phyloP scores from a whole-genome alignment of 1,140 invertebrate species.

The Sinella curviseta region DNA sequence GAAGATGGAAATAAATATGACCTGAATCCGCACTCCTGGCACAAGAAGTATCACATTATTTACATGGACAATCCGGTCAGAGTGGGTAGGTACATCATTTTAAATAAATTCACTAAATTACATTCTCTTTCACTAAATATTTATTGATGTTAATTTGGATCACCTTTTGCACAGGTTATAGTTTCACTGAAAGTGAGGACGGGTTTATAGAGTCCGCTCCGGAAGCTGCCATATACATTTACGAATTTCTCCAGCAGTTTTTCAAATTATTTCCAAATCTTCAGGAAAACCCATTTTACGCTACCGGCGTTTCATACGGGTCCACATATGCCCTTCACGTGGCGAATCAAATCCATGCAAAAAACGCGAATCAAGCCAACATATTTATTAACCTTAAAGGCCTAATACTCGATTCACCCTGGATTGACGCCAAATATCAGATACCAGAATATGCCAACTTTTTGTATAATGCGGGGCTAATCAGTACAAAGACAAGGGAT shows the following conservation, averaged over 20 bases:
- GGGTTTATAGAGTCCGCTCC: constrained; percentile 33
- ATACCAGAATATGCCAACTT: background rate
- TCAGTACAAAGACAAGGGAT: background rate
- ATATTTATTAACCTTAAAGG: background rate
- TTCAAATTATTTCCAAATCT: constrained; percentile 45
- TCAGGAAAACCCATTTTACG: constrained; percentile 50
- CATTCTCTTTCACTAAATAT: background rate
- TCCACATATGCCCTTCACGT: constrained; percentile 46
- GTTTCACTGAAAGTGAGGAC: constrained; percentile 35
- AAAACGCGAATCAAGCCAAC: background rate
- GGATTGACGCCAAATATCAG: background rate
- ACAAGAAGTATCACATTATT: constrained; percentile 56
- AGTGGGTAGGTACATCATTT: constrained; percentile 48
- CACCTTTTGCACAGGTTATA: constrained; percentile 19
- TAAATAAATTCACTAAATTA: background rate
- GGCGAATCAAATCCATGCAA: background rate
- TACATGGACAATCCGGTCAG: constrained; percentile 61
- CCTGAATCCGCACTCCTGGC: constrained; percentile 55
- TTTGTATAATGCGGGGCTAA: background rate
- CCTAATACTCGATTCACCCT: background rate
- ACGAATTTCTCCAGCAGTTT: constrained; percentile 39
- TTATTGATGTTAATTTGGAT: background rate
- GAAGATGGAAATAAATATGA: background rate
- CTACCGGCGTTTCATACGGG: constrained; percentile 59
- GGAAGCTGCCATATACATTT: constrained; percentile 35